Base-by-base conservation (phyloP, 2,888 invertebrate genomes). In the Chalcosyrphus nemorum region DNA sequence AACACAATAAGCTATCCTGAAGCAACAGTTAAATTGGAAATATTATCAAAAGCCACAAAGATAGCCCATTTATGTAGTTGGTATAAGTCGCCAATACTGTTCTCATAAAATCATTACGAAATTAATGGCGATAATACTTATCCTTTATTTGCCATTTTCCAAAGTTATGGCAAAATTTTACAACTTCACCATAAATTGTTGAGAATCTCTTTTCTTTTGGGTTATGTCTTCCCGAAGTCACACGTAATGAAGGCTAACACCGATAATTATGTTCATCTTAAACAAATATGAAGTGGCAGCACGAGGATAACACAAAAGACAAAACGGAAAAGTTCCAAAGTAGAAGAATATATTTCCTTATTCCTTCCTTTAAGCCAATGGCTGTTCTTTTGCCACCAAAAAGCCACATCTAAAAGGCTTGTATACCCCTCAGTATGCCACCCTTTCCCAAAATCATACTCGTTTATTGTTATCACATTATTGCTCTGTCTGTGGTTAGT, bases 381-480 rank as follows among this genome's bases (percentile, higher is more conserved):
- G 38, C 24, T n/a, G n/a, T n/a, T n/a, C n/a, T 15, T 47, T 47
- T 47, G n/a, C 35, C 38, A 15, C 77, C 35, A 54, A 13, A 57
- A 52, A 52, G 61, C 35, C 71, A 72, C 41, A 56, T 17, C 47
- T 47, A 75, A 61, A 41, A 66, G 80, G 32, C 57, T 50, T 66
- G 59, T 52, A 80, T 24, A n/a, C 66, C 68, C 66, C 57, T 57
- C 29, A 17, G 38, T 38, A 19, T 2, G 32, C 38, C 38, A 54
- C 9, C 54, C 35, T 29, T 6, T 15, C 4, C 9, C 29, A 11
- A 19, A 38, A 47, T 61, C 66, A 74, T 74, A 61, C 52, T 72
- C 71, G 41, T 77, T 82, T 76, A 81, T 81, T 76, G 76, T 81
- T 81, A 82, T 82, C 77, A 72, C 71, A 82, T 82, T 82, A 82